A percentile compares a stretch with the other conserved stretches of the same genome.
Conservation (phyloP, 2,113 vertebrate genomes). For the Paralichthys olivaceus region DNA sequence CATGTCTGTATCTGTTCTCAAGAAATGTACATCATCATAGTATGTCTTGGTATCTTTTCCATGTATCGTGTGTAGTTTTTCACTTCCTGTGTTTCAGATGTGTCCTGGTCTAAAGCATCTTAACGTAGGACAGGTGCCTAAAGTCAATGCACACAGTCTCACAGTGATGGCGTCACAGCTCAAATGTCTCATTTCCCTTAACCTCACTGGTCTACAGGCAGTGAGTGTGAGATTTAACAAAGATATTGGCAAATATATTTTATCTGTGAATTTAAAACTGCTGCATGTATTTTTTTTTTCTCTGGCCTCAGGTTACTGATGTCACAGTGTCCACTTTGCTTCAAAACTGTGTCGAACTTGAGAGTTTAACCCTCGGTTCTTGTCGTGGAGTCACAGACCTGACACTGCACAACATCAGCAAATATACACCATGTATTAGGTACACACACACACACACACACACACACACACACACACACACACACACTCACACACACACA, state of each 20-base stretch:
- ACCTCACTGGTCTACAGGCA: conserved; percentile 68
- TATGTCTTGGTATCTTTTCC: not conserved
- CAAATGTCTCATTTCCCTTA: conserved; percentile 60
- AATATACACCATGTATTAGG: conserved; percentile 54
- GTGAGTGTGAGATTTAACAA: conserved; percentile 50
- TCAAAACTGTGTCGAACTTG: conserved; percentile 61
- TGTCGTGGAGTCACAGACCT: conserved; percentile 72
- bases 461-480: conserved; percentile 10
- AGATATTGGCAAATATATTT: not conserved
- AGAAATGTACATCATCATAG: too few relatives aligned
- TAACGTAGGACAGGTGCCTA: conserved; percentile 74
- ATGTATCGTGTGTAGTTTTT: not conserved
- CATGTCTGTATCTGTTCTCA: not conserved
- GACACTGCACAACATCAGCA: conserved; percentile 73
- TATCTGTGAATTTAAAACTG: not conserved
- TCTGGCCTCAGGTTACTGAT: conserved; percentile 58
- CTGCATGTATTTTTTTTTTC: not conserved
- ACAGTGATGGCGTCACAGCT: conserved; percentile 60
- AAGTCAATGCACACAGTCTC: conserved; percentile 59
- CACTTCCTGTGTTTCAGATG: conserved; percentile 13
- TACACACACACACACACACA: conserved; percentile 28
- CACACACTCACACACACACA: conserved; percentile 5
- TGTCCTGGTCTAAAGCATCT: conserved; percentile 60
- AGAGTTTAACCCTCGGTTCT: conserved; percentile 70
- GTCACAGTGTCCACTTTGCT: conserved; percentile 60